Evolutionary conservation across 2,888 invertebrate genomes (phyloP).

Genomic region (Callyntrura sp.): DNA sequence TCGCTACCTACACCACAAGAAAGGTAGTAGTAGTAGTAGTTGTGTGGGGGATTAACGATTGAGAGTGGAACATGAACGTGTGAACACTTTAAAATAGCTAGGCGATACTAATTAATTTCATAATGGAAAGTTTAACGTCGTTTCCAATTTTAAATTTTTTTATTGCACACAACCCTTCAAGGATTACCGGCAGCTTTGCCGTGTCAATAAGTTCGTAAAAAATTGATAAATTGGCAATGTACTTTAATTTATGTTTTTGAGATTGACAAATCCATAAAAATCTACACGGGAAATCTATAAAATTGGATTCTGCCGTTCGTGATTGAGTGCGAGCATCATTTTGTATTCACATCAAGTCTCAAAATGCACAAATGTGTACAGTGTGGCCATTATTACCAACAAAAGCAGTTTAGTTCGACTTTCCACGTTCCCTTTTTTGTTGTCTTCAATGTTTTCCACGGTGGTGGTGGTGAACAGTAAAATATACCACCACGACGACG

Average conservation of each 20-base stretch:
- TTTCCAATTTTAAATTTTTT: neutral
- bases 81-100: too few relatives aligned
- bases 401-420: neutral
- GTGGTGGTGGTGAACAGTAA: conserved; percentile 6
- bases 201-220: too few relatives aligned
- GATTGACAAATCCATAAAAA: neutral
- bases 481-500: neutral
- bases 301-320: neutral
- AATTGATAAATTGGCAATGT: too few relatives aligned
- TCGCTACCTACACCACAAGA: neutral
- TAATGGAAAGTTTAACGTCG: too few relatives aligned
- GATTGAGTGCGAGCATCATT: conserved; percentile 9
- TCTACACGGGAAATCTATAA: neutral
- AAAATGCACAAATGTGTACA: conserved; percentile 8
- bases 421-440: neutral
- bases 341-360: conserved; percentile 21
- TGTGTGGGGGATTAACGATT: too few relatives aligned
- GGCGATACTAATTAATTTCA: too few relatives aligned
- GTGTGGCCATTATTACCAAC: too few relatives aligned
- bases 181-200: too few relatives aligned
- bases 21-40: too few relatives aligned
- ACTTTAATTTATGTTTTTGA: too few relatives aligned
- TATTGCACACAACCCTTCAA: too few relatives aligned
- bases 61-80: too few relatives aligned
- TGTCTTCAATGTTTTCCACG: neutral